Evolutionary conservation across 2,113 vertebrate genomes (phyloP).

Genomic region (Gorsachius goisagi): DNA sequence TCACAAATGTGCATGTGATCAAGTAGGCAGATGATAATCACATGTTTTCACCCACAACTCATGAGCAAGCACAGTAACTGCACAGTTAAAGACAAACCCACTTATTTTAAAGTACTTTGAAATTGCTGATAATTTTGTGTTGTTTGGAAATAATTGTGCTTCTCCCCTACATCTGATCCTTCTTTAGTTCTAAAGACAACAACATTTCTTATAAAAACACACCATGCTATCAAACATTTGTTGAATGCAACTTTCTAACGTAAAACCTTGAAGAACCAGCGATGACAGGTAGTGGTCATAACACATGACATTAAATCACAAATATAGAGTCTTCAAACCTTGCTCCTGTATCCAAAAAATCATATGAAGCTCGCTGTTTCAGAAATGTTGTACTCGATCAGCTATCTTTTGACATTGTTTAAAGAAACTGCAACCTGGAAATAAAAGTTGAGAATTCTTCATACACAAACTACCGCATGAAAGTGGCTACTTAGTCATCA

Average conservation of each 20-base stretch:
- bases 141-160: slow-evolving; percentile 9
- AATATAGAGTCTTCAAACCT: not conserved
- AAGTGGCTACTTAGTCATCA: not conserved
- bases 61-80: slow-evolving; percentile 43
- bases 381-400: not conserved
- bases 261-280: not conserved
- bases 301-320: not conserved
- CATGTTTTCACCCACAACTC: slow-evolving; percentile 45
- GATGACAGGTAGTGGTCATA: not conserved
- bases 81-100: slow-evolving; percentile 38
- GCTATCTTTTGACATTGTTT: not conserved
- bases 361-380: not conserved
- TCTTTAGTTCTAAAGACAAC: not conserved
- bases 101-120: not conserved
- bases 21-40: slow-evolving; percentile 61
- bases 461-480: not conserved
- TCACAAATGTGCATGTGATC: slow-evolving; percentile 52
- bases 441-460: not conserved
- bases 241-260: not conserved
- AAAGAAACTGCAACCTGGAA: not conserved
- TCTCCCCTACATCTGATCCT: not conserved
- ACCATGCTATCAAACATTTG: not conserved
- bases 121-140: not conserved
- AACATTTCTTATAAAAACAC: not conserved
- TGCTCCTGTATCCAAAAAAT: not conserved